Percentiles rank a stretch among this genome's conserved stretches.
phyloP scores from a whole-genome alignment of 2,113 vertebrate species.

The Rana temporaria region DNA sequence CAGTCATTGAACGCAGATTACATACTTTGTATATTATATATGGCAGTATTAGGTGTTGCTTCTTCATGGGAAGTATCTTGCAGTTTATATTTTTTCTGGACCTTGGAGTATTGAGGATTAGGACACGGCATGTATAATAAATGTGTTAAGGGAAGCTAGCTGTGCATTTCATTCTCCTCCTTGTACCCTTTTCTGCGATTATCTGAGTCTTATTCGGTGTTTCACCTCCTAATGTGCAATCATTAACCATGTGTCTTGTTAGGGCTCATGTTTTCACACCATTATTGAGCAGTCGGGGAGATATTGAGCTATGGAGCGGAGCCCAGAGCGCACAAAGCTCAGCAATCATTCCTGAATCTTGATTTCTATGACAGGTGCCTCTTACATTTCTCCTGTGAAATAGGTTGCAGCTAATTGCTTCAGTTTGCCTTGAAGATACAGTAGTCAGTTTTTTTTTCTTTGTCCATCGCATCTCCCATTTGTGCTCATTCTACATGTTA shows the following conservation, averaged over 20 bases:
- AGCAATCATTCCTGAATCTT: neutral
- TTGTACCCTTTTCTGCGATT: neutral
- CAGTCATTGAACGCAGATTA: too few relatives aligned
- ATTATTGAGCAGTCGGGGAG: neutral
- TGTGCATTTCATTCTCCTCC: neutral
- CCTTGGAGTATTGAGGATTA: too few relatives aligned
- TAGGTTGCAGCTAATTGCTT: neutral
- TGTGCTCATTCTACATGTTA: neutral
- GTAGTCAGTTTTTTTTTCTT: neutral
- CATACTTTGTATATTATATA: too few relatives aligned
- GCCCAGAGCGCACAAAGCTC: neutral
- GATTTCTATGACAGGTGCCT: neutral
- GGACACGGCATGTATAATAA: too few relatives aligned
- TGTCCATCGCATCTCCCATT: neutral
- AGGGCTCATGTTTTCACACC: neutral
- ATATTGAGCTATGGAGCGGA: neutral
- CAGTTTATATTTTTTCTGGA: too few relatives aligned
- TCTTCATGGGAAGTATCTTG: too few relatives aligned
- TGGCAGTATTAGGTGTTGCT: too few relatives aligned
- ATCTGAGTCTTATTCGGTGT: neutral
- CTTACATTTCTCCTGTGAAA: neutral
- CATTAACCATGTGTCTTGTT: neutral
- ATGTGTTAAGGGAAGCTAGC: neutral
- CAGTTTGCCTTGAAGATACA: neutral
- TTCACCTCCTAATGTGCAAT: neutral